Evolutionary conservation across 2,888 invertebrate species (phyloP), one percentile per base, ranked within the genome.

Genomic region (Bedellia somnulentella): DNA sequence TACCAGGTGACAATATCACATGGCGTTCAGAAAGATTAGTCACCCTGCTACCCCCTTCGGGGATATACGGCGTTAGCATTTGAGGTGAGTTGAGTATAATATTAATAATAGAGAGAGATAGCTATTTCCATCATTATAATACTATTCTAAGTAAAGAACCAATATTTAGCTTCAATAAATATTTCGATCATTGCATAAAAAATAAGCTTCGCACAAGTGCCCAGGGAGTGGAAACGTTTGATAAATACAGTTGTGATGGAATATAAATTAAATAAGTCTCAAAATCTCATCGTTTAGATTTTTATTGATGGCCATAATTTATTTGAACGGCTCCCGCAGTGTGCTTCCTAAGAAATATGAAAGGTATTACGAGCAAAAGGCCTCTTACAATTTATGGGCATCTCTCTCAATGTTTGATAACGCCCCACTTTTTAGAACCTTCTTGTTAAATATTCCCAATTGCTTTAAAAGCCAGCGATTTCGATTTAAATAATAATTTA

Each of bases 181-280:
- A n/a, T n/a, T n/a, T n/a, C n/a, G n/a, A n/a, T n/a, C n/a, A n/a
- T n/a, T n/a, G n/a, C n/a, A n/a, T n/a, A n/a, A n/a, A n/a, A n/a
- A n/a, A n/a, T n/a, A n/a, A n/a, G 17, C 27, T 17, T 26, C 14
- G 14, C 26, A 10, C 10, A 34, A 38, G 35, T 35, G 35, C 37
- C 38, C 34, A 35, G 39, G 59, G 51, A 54, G 47, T 49, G 39
- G 49, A 52, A 52, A 60, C 61, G 53, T 62, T 66, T 70, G 64
- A 70, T 66, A 68, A 70, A 71, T 67, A 70, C 54, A 47, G 41
- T 50, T 49, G 50, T 61, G 63, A 70, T 70, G 64, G 68, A 73
- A 70, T 70, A 70, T 68, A 67, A 73, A 73, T 73, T 70, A 70
- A 71, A 70, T 73, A 73, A 73, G 70, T 71, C 68, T 56, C 49